phyloP scores from a whole-genome alignment of 2,113 vertebrate species.

The Rhizomys pruinosus region DNA sequence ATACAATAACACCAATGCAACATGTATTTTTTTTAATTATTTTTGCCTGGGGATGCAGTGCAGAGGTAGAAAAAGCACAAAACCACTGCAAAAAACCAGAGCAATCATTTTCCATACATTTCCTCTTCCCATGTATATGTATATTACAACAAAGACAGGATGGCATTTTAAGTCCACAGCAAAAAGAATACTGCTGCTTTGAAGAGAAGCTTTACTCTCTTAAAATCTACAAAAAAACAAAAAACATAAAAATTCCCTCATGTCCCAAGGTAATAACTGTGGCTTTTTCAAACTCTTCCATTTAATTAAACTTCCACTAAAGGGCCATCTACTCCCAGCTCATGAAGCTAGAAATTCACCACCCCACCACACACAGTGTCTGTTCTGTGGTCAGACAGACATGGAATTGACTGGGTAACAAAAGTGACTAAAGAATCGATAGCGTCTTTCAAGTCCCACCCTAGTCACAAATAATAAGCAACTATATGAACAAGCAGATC shows the following conservation, averaged over 20 bases:
- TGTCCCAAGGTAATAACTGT: constrained; percentile 1
- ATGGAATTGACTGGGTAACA: constrained; percentile 56
- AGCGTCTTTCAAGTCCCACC: constrained; percentile 61
- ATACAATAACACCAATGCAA: no score
- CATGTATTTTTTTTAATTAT: neutral
- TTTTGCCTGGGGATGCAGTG: neutral
- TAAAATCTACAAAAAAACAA: neutral
- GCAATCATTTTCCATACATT: neutral
- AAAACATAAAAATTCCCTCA: neutral
- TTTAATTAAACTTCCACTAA: constrained; percentile 28
- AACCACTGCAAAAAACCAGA: neutral
- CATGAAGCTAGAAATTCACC: constrained; percentile 66
- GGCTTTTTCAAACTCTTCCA: constrained; percentile 45
- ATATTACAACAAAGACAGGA: neutral
- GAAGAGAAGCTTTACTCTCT: neutral
- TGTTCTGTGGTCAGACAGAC: constrained; percentile 66
- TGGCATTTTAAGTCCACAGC: neutral
- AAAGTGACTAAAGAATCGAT: constrained; percentile 54
- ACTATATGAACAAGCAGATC: constrained; percentile 64
- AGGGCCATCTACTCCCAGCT: neutral
- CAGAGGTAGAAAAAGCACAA: neutral
- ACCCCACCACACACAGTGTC: constrained; percentile 58
- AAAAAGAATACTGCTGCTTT: no score
- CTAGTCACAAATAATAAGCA: constrained; percentile 52
- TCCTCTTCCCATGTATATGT: neutral